phyloP scores from a whole-genome alignment of 2,113 vertebrate species.

The Nesospiza acunhae region DNA sequence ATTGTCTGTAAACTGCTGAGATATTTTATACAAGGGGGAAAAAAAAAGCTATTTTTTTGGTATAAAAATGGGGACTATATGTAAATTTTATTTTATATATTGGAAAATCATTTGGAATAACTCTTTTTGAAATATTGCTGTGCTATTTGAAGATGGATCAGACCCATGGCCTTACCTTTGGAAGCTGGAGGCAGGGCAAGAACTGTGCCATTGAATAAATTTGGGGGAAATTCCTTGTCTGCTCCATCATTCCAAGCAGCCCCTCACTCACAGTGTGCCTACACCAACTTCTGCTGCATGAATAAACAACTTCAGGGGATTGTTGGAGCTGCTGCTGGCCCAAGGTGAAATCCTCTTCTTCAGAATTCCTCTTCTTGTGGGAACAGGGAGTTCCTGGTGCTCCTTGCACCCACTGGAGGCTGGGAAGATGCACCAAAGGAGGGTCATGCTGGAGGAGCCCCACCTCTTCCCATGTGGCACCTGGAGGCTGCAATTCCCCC shows the following conservation, averaged over 20 bases:
- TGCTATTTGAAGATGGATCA: neutral
- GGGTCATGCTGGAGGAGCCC: too few relatives aligned
- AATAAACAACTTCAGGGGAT: neutral
- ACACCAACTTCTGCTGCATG: neutral
- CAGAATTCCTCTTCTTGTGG: too few relatives aligned
- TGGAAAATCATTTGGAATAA: neutral
- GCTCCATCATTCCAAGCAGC: neutral
- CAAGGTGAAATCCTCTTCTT: neutral
- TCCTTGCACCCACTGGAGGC: neutral
- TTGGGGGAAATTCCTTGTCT: neutral
- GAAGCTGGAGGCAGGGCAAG: neutral
- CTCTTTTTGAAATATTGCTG: neutral
- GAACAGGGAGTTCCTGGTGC: neutral
- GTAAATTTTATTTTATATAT: slow-evolving; percentile 2
- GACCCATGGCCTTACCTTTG: neutral
- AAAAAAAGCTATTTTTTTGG: neutral
- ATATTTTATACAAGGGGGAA: neutral
- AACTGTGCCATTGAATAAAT: slow-evolving; percentile 2
- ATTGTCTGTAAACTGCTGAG: slow-evolving; percentile 20
- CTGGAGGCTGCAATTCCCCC: too few relatives aligned
- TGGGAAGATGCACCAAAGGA: too few relatives aligned
- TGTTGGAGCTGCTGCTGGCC: neutral
- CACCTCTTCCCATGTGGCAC: too few relatives aligned
- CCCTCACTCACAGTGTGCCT: neutral
- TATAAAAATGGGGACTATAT: neutral